Percentiles rank a stretch among this genome's conserved stretches.
These are phyloP conservation scores for Myotis pilosus DNA, from an alignment of 2,797 vertebrate species.

Conservation along the genomic window DNA sequence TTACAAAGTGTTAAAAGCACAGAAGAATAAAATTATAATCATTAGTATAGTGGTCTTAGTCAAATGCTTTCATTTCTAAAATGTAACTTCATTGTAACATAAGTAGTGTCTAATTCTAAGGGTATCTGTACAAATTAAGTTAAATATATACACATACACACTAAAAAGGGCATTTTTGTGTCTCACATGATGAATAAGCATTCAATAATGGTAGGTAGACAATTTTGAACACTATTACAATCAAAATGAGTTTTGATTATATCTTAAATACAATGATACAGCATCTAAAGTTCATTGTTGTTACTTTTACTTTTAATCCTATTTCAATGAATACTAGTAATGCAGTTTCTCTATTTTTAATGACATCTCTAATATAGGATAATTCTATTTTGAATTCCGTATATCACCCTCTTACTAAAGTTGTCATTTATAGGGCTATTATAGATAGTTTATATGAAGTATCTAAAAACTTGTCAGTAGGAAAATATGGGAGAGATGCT, in stretches of 20 bases:
- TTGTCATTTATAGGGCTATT: background rate
- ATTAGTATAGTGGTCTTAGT: background rate
- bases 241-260: background rate
- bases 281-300: background rate
- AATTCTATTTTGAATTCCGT: background rate
- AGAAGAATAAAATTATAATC: background rate
- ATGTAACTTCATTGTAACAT: background rate
- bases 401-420: background rate
- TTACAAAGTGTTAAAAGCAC: slow-evolving; percentile 10
- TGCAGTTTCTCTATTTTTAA: background rate
- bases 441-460: background rate
- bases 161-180: background rate
- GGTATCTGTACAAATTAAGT: background rate
- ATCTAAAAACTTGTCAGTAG: background rate
- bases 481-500: background rate
- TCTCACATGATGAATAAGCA: background rate
- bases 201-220: background rate
- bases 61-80: slow-evolving; percentile 30
- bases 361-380: background rate
- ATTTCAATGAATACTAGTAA: background rate
- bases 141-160: background rate
- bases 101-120: background rate
- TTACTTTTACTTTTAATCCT: slow-evolving; percentile 14
- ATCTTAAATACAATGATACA: background rate
- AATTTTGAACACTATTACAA: background rate